Evolutionary conservation across 1,140 invertebrate genomes (phyloP), one percentile per base, ranked within the genome.

Genomic region (Eumaeus atala): DNA sequence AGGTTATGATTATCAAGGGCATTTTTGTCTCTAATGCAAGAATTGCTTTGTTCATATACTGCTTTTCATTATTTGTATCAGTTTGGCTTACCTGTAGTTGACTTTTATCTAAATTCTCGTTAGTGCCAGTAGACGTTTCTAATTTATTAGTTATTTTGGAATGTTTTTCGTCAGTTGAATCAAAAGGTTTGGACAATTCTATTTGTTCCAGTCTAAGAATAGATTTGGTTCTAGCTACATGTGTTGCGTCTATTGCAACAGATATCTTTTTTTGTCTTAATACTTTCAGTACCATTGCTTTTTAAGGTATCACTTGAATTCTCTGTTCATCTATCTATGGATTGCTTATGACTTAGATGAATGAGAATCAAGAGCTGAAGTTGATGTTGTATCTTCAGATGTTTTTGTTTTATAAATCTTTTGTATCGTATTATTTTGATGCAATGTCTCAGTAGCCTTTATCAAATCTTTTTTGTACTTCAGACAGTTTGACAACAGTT

Each of bases 181-280:
- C 89, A 38, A 90, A 76, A 34, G 90, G 91, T 75, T 92, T 93
- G 1, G 88, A 85, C 9, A 93, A 66, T 77, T 95, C 93, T 62
- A 94, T 93, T 7, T 93, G 93, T 68, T 93, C 89, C 82, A 94
- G 93, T 67, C 91, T 90, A 53, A 94, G 73, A 33, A 95, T 89
- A 44, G 93, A 94, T 56, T 90, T 89, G 3, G 92, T 92, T 59
- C 93, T 87, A 1, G 91, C 91, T 4, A 90, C 89, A 18, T 92
- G 92, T 7, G 93, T 94, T 0, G 93, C 93, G 78, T 94, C 93
- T 12, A 94, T 88, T 0, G 90, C 93, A n/a, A 92, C 91, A 0
- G 91, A 94, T n/a, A 6, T 93, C 91, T 79, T 94, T 93, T 38
- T 90, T 90, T 0, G 87, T 81, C 61, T 90, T 90, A 33, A 84